Evolutionary conservation across 2,113 vertebrate genomes (phyloP), one percentile per base, ranked within the genome.

Genomic region (Marmota monax): DNA sequence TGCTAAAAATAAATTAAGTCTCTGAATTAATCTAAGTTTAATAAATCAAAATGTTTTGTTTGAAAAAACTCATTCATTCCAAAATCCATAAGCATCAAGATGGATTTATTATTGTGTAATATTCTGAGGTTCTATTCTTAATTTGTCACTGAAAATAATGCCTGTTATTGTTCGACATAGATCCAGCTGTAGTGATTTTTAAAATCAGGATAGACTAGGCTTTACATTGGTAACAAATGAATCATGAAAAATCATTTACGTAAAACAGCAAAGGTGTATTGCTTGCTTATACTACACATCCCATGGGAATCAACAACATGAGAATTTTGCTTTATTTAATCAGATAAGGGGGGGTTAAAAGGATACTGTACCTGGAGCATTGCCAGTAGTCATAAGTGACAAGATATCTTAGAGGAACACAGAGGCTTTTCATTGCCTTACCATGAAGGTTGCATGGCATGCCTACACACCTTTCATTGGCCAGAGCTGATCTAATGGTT

Each of bases 11-110:
- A 90, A 89, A 65, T 83, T 72, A 89, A 70, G 29, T 70, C 61
- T 85, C 79, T 77, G 29, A 94, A 95, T 91, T 92, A 80, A 56
- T 84, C 27, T 48, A 82, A 80, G 34, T 87, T 96, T 92, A 94
- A 84, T 86, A 93, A 88, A 86, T 96, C 88, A 96, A 67, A 92
- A 80, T 61, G 29, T 67, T 92, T 73, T 88, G 56, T 20, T 56
- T 86, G 10, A 76, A 92, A 92, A 76, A 92, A 69, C 37, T 34
- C 42, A 92, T 73, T 80, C 11, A 69, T 84, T 91, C 8, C 56
- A 90, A 34, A 76, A 17, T 93, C 92, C 94, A 94, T 90, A 27
- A 32, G 10, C 48, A 88, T 69, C 9, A 51, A 70, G 78, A 88
- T 70, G 23, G 16, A 90, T 90, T 90, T 88, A 72, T 91, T 51